Evolutionary conservation across 2,888 invertebrate genomes (phyloP), one percentile per base, ranked within the genome.

Genomic region (Nineta flava): DNA sequence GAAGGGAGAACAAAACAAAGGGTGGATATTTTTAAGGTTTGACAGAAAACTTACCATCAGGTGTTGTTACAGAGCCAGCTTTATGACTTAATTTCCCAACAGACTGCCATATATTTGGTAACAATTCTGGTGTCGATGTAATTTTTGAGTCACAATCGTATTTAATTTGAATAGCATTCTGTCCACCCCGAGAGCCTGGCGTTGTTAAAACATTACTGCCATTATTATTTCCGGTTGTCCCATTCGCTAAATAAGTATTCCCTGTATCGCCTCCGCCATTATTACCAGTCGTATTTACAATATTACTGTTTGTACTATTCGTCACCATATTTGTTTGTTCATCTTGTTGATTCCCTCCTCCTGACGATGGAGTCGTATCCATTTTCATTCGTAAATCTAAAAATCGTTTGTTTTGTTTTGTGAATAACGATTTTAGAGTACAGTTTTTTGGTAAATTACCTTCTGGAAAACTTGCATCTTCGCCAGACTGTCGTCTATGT

Each of bases 31-130:
- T n/a, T n/a, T n/a, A n/a, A n/a, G n/a, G n/a, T n/a, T n/a, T n/a
- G n/a, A n/a, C n/a, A n/a, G n/a, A n/a, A n/a, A n/a, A 35, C 71
- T 76, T 63, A 87, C 87, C 87, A 65, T 88, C 87, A 60, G 87
- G 82, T 62, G 88, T 88, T 60, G 85, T 81, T 57, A 87, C 84
- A 60, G 84, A 81, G 56, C 83, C 83, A 60, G 85, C 83, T 69
- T 87, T 83, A 53, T 61, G 59, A 47, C 60, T 60, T 43, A 67
- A 55, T 56, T 67, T 75, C 58, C 71, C 71, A 55, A 73, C 73
- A 47, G 74, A 70, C 60, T 72, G 75, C 76, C 76, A 76, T 60
- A 72, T 65, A 52, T 68, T 68, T 49, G 73, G 71, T 57, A 72
- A 70, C 53, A 73, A 64, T 58, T 74, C 73, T 41, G 65, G 61